phyloP scores from a whole-genome alignment of 2,888 invertebrate genomes.

The Tachystola acroxantha region DNA sequence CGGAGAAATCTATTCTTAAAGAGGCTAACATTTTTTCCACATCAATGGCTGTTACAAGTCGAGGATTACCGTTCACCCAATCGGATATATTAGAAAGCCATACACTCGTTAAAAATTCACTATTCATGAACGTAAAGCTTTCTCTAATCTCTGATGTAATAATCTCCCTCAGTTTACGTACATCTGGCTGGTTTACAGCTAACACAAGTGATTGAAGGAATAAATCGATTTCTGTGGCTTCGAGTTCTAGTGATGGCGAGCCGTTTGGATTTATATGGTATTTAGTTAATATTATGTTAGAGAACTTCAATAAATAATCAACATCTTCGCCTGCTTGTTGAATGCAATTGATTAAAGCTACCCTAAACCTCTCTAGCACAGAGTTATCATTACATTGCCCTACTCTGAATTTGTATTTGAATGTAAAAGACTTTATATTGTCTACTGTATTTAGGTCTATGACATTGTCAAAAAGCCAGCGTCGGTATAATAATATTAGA shows the following conservation, averaged over 20 bases:
- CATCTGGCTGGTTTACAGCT: not conserved
- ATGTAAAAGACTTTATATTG: not conserved
- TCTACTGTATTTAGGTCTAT: not conserved
- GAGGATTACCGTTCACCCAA: not conserved
- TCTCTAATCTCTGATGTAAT: not conserved
- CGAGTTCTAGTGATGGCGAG: not conserved
- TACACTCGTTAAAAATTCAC: not conserved
- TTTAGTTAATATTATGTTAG: not conserved
- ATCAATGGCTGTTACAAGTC: not conserved
- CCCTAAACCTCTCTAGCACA: not conserved
- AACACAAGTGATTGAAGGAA: not conserved
- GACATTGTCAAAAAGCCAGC: not conserved
- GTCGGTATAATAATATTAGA: not conserved
- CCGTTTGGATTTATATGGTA: not conserved
- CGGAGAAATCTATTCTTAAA: not conserved
- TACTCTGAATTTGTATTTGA: not conserved
- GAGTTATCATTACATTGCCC: not conserved
- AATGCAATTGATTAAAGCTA: not conserved
- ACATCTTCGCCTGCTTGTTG: not conserved
- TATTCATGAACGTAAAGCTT: not conserved
- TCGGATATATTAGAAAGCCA: not conserved
- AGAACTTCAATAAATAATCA: not conserved
- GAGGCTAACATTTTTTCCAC: not conserved
- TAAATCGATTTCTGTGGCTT: not conserved
- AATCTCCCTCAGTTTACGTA: not conserved